Percentiles rank a stretch among this genome's conserved stretches.
These are phyloP conservation scores for Nemurella pictetii DNA, from an alignment of 2,888 invertebrate species.

Conservation along the genomic window DNA sequence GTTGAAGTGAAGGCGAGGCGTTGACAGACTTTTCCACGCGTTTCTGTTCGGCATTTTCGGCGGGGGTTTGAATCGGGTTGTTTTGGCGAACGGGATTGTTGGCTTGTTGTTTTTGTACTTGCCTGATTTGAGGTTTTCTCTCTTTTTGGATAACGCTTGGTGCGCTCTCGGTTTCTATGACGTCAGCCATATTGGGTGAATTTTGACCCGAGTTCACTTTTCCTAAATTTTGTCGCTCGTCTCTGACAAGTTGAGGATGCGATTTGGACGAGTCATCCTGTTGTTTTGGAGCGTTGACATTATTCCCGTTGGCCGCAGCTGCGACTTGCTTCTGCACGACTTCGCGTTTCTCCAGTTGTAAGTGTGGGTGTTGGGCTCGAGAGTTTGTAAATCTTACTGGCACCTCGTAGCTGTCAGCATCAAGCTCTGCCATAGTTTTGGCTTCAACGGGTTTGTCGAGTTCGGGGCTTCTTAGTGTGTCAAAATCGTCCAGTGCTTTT, in stretches of 20 bases:
- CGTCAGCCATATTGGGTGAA: not conserved
- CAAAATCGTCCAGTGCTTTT: too few species aligned
- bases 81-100: too few species aligned
- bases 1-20: not conserved
- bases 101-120: not conserved
- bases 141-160: too few species aligned
- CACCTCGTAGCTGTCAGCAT: not conserved
- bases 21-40: not conserved
- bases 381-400: not conserved
- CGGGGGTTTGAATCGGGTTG: too few species aligned
- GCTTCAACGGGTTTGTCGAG: too few species aligned
- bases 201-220: not conserved
- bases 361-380: not conserved
- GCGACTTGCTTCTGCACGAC: not conserved
- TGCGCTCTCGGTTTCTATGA: not conserved
- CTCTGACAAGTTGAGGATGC: not conserved
- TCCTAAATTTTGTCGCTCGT: not conserved
- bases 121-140: not conserved
- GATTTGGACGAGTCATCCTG: not conserved
- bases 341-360: not conserved
- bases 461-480: too few species aligned
- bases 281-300: not conserved
- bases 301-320: not conserved
- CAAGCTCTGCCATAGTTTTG: too few species aligned
- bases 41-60: not conserved